phyloP scores from a whole-genome alignment of 2,113 vertebrate species.

The Cyphotilapia sp. region DNA sequence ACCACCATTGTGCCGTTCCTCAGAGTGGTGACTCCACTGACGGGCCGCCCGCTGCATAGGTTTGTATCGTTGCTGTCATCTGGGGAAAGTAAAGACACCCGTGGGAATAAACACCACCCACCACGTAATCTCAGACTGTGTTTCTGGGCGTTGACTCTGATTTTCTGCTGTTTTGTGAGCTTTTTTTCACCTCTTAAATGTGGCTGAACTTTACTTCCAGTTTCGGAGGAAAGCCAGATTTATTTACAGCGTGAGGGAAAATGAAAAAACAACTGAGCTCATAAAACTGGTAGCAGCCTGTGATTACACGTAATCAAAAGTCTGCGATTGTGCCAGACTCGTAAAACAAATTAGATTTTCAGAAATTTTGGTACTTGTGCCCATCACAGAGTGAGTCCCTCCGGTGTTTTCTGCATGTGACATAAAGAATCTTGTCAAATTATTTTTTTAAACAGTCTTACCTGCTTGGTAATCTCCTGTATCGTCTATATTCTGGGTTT shows the following conservation, averaged over 20 bases:
- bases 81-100: background rate
- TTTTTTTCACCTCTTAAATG: background rate
- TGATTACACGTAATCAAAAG: background rate
- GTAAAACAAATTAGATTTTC: background rate
- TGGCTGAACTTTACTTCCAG: background rate
- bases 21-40: slow-evolving; percentile 80
- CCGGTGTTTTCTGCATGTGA: background rate
- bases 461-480: slow-evolving; percentile 56
- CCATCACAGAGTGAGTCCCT: background rate
- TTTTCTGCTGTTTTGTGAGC: background rate
- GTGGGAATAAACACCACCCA: background rate
- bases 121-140: background rate
- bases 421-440: background rate
- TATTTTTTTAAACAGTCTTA: background rate
- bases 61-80: slow-evolving; percentile 78
- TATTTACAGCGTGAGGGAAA: background rate
- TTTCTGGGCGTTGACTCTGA: accelerated
- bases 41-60: slow-evolving; percentile 82
- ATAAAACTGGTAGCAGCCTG: background rate
- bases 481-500: background rate
- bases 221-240: background rate
- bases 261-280: background rate
- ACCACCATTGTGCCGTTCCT: slow-evolving; percentile 84
- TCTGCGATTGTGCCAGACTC: background rate
- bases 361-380: background rate